Conservation (phyloP, 1,140 invertebrate species). For the Polypedilum vanderplanki region DNA sequence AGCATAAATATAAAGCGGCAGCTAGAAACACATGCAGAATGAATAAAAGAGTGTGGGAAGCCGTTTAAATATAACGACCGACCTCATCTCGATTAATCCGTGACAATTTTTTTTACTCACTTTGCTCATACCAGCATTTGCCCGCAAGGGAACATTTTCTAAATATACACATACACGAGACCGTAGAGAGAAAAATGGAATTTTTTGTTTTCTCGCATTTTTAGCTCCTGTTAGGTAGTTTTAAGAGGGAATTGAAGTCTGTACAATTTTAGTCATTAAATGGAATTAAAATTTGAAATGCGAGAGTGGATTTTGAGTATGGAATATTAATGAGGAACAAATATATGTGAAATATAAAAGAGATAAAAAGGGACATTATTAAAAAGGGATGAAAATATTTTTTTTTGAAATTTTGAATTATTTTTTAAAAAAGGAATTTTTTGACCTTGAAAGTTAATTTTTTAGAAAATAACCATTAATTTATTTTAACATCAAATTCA, state of each 20-base stretch:
- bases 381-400: too few species aligned
- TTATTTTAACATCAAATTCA: too few species aligned
- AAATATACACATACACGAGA: not conserved
- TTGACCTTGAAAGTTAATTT: too few species aligned
- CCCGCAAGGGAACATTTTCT: constrained; percentile 14
- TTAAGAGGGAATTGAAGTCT: not conserved
- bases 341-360: too few species aligned
- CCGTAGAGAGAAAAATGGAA: not conserved
- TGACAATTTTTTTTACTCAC: not conserved
- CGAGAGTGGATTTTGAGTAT: constrained; percentile 1
- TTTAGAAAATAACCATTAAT: too few species aligned
- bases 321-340: not conserved
- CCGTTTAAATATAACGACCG: not conserved
- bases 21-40: too few species aligned
- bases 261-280: constrained; percentile 1
- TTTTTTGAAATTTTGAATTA: too few species aligned
- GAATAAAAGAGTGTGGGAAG: too few species aligned
- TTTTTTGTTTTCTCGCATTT: not conserved
- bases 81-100: constrained; percentile 16
- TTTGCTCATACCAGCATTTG: not conserved
- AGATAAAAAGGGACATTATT: too few species aligned
- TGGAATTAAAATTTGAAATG: constrained; percentile 7
- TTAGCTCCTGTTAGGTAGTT: not conserved
- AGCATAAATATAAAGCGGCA: constrained; percentile 5
- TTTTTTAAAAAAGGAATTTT: too few species aligned